These are phyloP conservation scores for Mesopsocus fuscifrons DNA, from an alignment of 2,888 invertebrate genomes.

Conservation along the genomic window DNA sequence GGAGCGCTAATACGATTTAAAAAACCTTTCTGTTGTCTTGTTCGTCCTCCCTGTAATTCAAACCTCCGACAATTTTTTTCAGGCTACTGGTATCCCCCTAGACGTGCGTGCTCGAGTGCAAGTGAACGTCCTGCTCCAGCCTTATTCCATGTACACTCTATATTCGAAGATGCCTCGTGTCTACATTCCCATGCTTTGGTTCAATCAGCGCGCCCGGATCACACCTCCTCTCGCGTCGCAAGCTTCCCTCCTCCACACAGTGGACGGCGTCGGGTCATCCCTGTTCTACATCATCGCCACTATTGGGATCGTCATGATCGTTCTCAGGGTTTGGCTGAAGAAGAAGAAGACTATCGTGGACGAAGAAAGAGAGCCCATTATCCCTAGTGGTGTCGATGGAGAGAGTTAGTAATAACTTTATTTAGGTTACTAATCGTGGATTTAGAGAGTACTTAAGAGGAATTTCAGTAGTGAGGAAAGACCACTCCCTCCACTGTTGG, in stretches of 20 bases:
- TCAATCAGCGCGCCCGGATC: slow-evolving; percentile 42
- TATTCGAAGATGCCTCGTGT: slow-evolving; percentile 32
- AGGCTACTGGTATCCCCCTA: slow-evolving; percentile 52
- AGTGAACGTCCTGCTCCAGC: slow-evolving; percentile 42
- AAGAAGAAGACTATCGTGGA: slow-evolving; percentile 16
- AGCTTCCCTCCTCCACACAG: slow-evolving; percentile 32
- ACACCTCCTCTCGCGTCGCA: slow-evolving; percentile 35
- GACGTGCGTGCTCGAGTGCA: slow-evolving; percentile 50
- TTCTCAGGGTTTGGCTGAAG: slow-evolving; percentile 22
- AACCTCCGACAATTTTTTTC: slow-evolving; percentile 14
- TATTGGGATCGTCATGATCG: slow-evolving; percentile 25
- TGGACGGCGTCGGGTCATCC: slow-evolving; percentile 33
- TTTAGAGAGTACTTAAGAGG: no score
- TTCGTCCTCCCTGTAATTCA: slow-evolving; percentile 7
- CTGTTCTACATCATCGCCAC: slow-evolving; percentile 33
- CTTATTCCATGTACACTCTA: slow-evolving; percentile 29
- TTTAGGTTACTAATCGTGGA: no score
- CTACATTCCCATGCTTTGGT: slow-evolving; percentile 58
- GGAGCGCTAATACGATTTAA: no score
- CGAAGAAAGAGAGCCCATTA: slow-evolving; percentile 14
- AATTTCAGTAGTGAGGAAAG: no score
- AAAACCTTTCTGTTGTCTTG: slow-evolving; percentile 4
- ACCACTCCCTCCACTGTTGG: no score
- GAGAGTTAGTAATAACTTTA: no score
- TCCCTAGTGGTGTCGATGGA: no score